Base-by-base conservation (phyloP, 2,888 invertebrate genomes). In the Tethea ocularis region DNA sequence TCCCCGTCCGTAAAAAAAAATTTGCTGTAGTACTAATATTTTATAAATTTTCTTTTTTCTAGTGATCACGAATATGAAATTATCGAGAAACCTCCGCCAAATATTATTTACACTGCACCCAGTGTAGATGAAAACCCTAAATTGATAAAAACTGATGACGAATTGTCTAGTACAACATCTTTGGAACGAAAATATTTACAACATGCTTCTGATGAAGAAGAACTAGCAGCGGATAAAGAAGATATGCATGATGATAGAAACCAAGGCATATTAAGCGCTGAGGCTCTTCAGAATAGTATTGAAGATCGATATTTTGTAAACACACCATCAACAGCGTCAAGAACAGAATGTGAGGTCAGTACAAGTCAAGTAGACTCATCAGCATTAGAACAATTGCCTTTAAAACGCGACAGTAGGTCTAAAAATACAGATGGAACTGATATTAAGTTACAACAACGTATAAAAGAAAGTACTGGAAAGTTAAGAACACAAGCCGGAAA, bases 31-130 rank as follows among this genome's bases (percentile, higher is more conserved):
- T 13, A 11, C 13, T 33, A 33, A 33, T 13, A 33, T 13, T 11
- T 33, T 33, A 60, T 52, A 62, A 61, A 58, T 69, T 68, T 66
- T 81, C 72, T 73, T 95, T 95, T 75, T 95, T 75, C 46, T 94
- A 98, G 97, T 94, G 97, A 97, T 94, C 97, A 98, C 95, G 97
- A 97, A 91, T 98, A 98, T 93, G 98, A 98, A 94, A 97, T 97
- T 74, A 96, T 98, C 86, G 96, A 96, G 83, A 95, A 96, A 76
- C 96, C 96, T 67, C 91, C 86, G 26, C 84, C 87, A 51, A 86
- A 86, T 91, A 87, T 89, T 68, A 74, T 85, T 68, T 91, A 86
- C 74, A 87, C 89, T 56, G 71, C 82, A 60, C 83, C 87, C 26
- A 85, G 82, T 74, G 72, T 84, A 64, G 91, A 93, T 58, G 88